Percentiles rank a stretch among this genome's conserved stretches.
Evolutionary conservation across 2,113 vertebrate species (phyloP).

Genomic region (Nipponia nippon): DNA sequence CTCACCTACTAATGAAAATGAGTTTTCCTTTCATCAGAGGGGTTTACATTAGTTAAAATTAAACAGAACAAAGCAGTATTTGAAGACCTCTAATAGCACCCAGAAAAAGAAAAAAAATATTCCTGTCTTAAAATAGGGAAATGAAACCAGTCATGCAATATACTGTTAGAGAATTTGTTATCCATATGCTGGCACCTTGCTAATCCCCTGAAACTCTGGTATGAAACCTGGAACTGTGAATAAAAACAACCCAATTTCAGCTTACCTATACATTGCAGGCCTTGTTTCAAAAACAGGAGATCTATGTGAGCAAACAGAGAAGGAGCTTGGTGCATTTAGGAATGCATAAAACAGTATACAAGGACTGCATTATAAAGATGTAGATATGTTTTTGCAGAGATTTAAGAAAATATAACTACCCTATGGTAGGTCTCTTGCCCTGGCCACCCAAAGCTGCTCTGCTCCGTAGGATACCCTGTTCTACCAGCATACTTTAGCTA

Average conservation of each 20-base stretch:
- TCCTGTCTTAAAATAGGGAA: not conserved
- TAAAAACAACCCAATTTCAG: not conserved
- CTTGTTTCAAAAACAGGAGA: not conserved
- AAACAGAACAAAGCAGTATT: not conserved
- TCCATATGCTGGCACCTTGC: not conserved
- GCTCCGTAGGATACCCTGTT: not conserved
- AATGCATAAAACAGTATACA: not conserved
- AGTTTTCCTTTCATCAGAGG: not conserved
- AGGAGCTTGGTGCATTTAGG: not conserved
- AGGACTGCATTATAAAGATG: not conserved
- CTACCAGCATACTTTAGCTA: not conserved
- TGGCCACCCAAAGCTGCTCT: not conserved
- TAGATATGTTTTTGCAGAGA: not conserved
- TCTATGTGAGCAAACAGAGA: not conserved
- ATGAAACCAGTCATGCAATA: not conserved
- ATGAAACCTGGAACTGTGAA: not conserved
- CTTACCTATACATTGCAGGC: not conserved
- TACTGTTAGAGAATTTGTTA: not conserved
- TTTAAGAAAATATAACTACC: not conserved
- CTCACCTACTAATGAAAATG: not conserved
- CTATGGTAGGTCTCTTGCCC: not conserved
- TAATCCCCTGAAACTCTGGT: not conserved
- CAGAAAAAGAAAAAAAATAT: not conserved
- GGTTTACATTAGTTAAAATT: not conserved
- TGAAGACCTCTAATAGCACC: not conserved